Conservation (phyloP, 2,797 vertebrate genomes). For the Sebastes ruberrimus region DNA sequence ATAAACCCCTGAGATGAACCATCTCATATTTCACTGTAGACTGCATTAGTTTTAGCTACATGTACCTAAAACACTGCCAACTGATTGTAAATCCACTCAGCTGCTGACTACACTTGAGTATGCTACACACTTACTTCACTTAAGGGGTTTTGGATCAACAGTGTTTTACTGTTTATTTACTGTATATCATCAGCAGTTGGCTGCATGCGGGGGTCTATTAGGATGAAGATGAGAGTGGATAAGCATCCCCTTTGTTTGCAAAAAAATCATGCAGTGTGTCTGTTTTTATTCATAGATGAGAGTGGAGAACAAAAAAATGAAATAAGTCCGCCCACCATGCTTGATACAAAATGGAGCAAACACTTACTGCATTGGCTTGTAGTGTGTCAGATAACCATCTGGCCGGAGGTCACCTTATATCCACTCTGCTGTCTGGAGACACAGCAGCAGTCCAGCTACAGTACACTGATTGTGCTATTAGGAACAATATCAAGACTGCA, state of each 20-base stretch:
- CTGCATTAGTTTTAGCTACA: background rate
- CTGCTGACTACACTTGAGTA: background rate
- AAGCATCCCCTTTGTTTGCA: background rate
- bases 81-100: background rate
- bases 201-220: background rate
- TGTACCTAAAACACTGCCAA: background rate
- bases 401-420: constrained; percentile 47
- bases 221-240: constrained; percentile 1
- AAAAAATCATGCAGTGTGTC: background rate
- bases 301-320: background rate
- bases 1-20: too few species aligned
- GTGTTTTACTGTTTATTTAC: background rate
- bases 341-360: constrained; percentile 9
- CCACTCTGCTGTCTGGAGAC: constrained; percentile 12
- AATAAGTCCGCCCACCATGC: background rate
- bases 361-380: background rate
- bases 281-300: background rate
- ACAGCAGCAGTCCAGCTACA: constrained; percentile 6
- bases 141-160: background rate
- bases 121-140: background rate
- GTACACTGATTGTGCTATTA: background rate
- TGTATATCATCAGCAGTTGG: constrained; percentile 17
- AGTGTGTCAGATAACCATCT: constrained; percentile 45
- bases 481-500: background rate
- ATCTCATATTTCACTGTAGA: background rate